Conservation (phyloP, 2,113 vertebrate genomes). For the Mus pahari region DNA sequence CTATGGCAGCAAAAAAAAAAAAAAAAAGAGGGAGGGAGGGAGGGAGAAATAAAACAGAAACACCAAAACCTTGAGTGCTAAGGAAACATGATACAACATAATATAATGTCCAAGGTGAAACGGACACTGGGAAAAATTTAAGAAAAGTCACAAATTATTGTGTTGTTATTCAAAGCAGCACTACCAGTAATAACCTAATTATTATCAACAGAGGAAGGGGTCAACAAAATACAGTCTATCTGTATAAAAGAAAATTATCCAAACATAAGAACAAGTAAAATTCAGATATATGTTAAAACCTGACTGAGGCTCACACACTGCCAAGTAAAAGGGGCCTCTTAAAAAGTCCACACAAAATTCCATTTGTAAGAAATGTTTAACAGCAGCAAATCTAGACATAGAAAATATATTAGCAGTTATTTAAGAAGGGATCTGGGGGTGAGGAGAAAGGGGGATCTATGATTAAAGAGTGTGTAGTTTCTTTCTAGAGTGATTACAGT, state of each 20-base stretch:
- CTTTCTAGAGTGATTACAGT: not conserved
- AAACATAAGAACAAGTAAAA: slow-evolving; percentile 18
- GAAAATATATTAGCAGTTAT: not conserved
- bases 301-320: not conserved
- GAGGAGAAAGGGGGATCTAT: not conserved
- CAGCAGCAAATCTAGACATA: not conserved
- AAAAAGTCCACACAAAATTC: not conserved
- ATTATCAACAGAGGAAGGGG: not conserved
- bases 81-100: not conserved
- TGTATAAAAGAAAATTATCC: not conserved
- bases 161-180: not conserved
- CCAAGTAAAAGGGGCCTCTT: not conserved
- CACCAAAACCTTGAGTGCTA: not conserved
- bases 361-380: not conserved
- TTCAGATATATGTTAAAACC: not conserved
- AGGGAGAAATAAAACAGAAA: not conserved
- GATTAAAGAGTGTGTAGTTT: not conserved
- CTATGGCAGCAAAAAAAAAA: too few species aligned
- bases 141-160: not conserved
- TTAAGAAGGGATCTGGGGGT: not conserved
- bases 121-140: not conserved
- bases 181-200: not conserved
- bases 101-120: not conserved
- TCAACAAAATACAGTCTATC: not conserved
- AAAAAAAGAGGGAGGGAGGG: too few species aligned